These are phyloP conservation scores for Pycnomerus fuliginosus DNA, from an alignment of 2,888 invertebrate genomes.

Conservation along the genomic window DNA sequence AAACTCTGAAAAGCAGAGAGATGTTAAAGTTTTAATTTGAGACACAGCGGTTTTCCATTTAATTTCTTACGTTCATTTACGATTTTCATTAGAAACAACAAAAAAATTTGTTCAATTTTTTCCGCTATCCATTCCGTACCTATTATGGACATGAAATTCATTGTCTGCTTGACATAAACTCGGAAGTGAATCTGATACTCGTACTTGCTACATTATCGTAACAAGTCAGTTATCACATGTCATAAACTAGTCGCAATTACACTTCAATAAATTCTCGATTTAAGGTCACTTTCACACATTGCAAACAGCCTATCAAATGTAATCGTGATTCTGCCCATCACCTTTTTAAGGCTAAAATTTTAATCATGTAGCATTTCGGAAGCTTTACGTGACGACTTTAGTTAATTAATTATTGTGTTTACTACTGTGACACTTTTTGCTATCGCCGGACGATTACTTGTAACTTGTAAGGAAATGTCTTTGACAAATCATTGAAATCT, in stretches of 20 bases:
- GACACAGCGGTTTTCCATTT: no score
- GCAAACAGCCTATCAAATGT: constrained; percentile 1
- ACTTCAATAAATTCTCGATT: background rate
- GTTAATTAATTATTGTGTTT: constrained; percentile 3
- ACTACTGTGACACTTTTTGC: constrained; percentile 7
- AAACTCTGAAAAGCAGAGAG: no score
- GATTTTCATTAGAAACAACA: no score
- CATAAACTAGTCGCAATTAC: constrained; percentile 6
- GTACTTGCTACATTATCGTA: constrained; percentile 1
- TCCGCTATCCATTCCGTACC: no score
- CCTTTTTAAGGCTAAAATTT: no score
- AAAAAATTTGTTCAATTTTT: no score
- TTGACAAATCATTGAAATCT: no score
- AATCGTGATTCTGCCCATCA: no score
- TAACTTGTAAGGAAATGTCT: constrained; percentile 16
- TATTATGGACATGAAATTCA: no score
- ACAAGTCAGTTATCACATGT: constrained; percentile 7
- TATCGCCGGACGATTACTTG: no score
- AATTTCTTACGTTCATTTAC: no score
- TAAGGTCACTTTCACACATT: constrained; percentile 14
- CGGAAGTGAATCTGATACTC: background rate
- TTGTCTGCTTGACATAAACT: constrained; percentile 11
- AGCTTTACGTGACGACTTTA: constrained; percentile 10
- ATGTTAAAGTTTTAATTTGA: no score
- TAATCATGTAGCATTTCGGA: constrained; percentile 14